phyloP scores from a whole-genome alignment of 2,888 invertebrate genomes.

The Nematopogon swammerdamellus region DNA sequence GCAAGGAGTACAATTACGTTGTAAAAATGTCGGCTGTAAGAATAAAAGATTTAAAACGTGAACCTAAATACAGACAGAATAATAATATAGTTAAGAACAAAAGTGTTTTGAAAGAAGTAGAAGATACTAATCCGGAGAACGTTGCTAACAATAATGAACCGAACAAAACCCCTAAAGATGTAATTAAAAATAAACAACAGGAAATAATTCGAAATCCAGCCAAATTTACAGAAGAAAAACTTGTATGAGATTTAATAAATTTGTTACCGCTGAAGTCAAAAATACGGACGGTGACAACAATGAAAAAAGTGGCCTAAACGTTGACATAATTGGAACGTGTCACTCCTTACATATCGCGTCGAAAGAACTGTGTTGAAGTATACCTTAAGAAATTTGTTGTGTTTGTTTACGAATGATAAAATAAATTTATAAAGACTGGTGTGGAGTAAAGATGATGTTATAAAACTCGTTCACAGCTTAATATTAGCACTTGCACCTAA shows the following conservation, averaged over 20 bases:
- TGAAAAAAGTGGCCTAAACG: background rate
- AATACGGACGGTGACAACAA: background rate
- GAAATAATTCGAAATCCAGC: slow-evolving; percentile 31
- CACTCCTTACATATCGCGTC: background rate
- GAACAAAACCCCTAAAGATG: slow-evolving; percentile 17
- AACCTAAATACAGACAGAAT: slow-evolving; percentile 17
- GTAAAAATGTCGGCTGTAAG: slow-evolving; percentile 33
- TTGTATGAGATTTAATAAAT: slow-evolving; percentile 30
- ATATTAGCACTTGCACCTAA: background rate
- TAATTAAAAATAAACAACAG: slow-evolving; percentile 19
- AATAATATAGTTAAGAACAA: slow-evolving; percentile 27
- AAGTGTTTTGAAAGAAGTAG: slow-evolving; percentile 17
- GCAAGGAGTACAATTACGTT: slow-evolving; percentile 13
- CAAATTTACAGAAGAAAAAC: slow-evolving; percentile 46
- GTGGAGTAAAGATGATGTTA: background rate
- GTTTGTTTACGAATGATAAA: background rate
- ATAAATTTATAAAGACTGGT: background rate
- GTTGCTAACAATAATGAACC: slow-evolving; percentile 32
- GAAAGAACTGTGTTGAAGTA: background rate
- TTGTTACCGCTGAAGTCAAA: background rate
- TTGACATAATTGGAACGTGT: background rate
- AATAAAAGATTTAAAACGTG: slow-evolving; percentile 17
- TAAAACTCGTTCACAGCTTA: background rate
- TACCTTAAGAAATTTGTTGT: background rate
- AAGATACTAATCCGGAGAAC: slow-evolving; percentile 22